phyloP scores from a whole-genome alignment of 1,140 invertebrate genomes.

The Trichogramma pretiosum region DNA sequence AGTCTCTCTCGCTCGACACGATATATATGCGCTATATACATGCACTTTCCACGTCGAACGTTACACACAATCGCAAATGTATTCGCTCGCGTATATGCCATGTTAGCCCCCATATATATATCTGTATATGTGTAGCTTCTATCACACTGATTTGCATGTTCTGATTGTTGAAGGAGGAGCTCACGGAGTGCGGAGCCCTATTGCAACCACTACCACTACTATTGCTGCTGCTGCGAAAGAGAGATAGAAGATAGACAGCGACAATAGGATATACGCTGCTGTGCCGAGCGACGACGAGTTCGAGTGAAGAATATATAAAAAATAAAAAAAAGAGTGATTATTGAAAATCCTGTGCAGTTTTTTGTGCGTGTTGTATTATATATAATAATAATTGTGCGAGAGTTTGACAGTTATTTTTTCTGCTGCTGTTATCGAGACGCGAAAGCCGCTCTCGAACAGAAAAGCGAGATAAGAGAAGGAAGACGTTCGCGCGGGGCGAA shows the following conservation, averaged over 20 bases:
- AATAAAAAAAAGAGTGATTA: background rate
- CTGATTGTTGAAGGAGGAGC: slow-evolving; percentile 17
- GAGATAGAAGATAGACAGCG: no score
- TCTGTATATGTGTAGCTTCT: slow-evolving; percentile 4
- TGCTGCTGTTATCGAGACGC: no score
- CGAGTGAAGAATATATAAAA: background rate
- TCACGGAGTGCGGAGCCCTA: background rate
- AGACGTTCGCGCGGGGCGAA: no score
- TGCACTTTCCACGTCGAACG: background rate
- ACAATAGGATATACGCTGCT: background rate
- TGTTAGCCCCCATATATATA: slow-evolving; percentile 2
- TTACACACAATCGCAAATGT: background rate
- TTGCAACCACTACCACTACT: background rate
- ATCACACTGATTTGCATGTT: slow-evolving; percentile 20
- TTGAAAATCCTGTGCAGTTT: background rate
- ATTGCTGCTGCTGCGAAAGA: no score
- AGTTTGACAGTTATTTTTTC: no score
- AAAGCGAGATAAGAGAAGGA: no score
- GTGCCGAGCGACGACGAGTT: background rate
- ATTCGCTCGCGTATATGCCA: background rate
- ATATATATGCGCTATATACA: background rate
- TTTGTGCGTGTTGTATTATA: background rate
- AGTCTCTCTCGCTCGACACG: slow-evolving; percentile 6
- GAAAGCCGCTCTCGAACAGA: no score
- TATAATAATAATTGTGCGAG: no score